Percentiles rank a stretch among this genome's conserved stretches.
Conservation (phyloP, 1,140 invertebrate genomes). For the Conus ventricosus region DNA sequence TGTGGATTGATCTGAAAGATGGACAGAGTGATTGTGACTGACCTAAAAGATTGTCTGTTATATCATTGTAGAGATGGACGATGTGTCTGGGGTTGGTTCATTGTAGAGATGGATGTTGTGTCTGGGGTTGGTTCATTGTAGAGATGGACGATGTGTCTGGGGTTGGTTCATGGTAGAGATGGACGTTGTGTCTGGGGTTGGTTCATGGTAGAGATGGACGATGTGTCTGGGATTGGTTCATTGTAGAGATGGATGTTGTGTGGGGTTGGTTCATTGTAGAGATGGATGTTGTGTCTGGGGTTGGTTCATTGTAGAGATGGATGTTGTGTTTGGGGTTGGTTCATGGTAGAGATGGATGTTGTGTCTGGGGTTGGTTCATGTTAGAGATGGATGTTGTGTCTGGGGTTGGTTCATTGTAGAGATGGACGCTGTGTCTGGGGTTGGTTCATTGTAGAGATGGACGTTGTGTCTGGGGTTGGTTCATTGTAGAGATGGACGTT, state of each 20-base stretch:
- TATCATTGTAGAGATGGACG: too few relatives aligned
- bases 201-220: neutral
- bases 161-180: too few relatives aligned
- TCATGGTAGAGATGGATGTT: neutral
- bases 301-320: neutral
- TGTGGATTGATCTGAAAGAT: neutral
- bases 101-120: neutral
- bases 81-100: neutral
- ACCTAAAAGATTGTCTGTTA: too few relatives aligned
- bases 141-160: neutral
- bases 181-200: neutral
- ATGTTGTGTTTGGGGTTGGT: neutral
- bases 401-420: neutral
- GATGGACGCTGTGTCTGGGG: too few relatives aligned
- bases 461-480: neutral
- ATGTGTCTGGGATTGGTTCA: too few relatives aligned
- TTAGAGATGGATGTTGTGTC: neutral
- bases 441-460: too few relatives aligned
- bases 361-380: neutral
- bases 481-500: neutral
- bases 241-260: neutral
- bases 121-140: neutral
- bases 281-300: neutral
- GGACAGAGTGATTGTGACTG: neutral
- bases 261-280: neutral